phyloP scores from a whole-genome alignment of 2,888 invertebrate species.

The Euphydryas editha region DNA sequence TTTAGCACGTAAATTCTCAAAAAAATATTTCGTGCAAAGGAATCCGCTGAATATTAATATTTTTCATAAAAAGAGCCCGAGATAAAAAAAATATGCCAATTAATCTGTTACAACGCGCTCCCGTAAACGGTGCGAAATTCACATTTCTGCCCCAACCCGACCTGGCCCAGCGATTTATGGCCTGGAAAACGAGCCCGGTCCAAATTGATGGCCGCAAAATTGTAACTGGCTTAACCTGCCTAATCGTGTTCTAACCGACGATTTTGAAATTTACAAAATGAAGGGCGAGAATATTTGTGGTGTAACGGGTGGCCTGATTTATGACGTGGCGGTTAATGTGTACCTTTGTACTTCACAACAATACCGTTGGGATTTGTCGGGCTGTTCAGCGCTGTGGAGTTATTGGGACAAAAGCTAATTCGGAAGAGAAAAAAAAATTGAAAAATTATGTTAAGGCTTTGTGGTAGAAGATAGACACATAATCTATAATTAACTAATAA shows the following conservation, averaged over 20 bases:
- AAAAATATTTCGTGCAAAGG: neutral
- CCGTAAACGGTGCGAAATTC: constrained; percentile 23
- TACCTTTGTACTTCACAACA: neutral
- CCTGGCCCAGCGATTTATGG: constrained; percentile 32
- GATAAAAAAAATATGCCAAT: neutral
- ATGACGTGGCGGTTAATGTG: neutral
- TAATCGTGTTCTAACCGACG: constrained; percentile 28
- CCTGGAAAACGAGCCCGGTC: constrained; percentile 19
- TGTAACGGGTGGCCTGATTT: constrained; percentile 8
- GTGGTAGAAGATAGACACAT: too few species aligned
- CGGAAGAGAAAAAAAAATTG: neutral
- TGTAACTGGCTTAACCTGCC: constrained; percentile 33
- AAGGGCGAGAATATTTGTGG: constrained; percentile 23
- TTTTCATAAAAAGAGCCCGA: neutral
- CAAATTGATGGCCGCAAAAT: constrained; percentile 35
- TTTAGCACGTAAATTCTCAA: neutral
- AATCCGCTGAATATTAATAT: neutral
- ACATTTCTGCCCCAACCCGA: constrained; percentile 29
- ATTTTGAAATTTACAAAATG: constrained; percentile 27
- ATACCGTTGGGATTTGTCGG: neutral
- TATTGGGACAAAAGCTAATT: neutral
- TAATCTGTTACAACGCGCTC: constrained; percentile 7
- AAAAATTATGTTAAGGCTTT: neutral
- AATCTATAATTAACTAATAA: too few species aligned
- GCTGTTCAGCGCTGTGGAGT: neutral